A percentile compares a stretch with the other conserved stretches of the same genome.
phyloP scores from a whole-genome alignment of 2,797 vertebrate genomes.

The Oophaga sylvatica region DNA sequence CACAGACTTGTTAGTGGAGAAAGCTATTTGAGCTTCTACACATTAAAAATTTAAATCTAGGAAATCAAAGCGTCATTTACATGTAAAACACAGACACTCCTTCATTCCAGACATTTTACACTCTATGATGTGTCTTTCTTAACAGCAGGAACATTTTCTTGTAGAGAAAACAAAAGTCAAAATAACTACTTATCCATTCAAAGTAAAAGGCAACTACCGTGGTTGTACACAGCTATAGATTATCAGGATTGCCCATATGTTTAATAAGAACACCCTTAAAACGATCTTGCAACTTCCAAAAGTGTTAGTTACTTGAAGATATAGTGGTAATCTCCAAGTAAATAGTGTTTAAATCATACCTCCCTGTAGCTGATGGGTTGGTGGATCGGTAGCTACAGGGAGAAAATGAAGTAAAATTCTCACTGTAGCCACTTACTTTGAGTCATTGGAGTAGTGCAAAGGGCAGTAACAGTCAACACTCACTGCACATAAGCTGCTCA shows the following conservation, averaged over 20 bases:
- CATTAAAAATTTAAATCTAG: conserved; percentile 57
- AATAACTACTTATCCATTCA: background rate
- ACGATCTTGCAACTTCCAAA: too few relatives aligned
- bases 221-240: background rate
- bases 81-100: conserved; percentile 21
- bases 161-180: background rate
- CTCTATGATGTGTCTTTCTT: background rate
- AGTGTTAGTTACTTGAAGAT: too few relatives aligned
- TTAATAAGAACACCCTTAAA: background rate
- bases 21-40: conserved; percentile 47
- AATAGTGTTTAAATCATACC: too few relatives aligned
- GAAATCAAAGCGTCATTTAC: conserved; percentile 52
- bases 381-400: too few relatives aligned
- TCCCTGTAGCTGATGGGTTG: too few relatives aligned
- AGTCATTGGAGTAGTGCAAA: too few relatives aligned
- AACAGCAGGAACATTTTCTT: background rate
- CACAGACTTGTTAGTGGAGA: conserved; percentile 44
- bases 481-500: too few relatives aligned
- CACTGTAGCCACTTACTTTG: too few relatives aligned
- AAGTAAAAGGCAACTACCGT: background rate
- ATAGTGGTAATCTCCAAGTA: too few relatives aligned
- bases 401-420: too few relatives aligned
- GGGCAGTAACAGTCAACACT: too few relatives aligned
- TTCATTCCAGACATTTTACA: background rate
- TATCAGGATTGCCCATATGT: background rate